Conservation (phyloP, 2,113 vertebrate genomes). For the Tragelaphus scriptus region DNA sequence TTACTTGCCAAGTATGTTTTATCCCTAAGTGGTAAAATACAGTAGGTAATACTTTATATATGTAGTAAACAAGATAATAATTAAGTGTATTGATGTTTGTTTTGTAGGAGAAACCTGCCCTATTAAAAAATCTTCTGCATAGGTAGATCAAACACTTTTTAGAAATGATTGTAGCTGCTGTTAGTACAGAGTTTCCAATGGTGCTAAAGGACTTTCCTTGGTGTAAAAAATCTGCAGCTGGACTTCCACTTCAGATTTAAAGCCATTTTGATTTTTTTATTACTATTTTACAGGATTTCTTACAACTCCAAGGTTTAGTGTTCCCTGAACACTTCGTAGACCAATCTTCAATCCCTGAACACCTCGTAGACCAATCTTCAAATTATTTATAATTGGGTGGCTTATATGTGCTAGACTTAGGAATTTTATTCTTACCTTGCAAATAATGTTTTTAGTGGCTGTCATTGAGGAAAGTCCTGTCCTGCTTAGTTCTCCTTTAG, state of each 20-base stretch:
- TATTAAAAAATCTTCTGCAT: not conserved
- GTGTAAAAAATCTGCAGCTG: conserved; percentile 33
- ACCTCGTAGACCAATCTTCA: not conserved
- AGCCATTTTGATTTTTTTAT: conserved; percentile 4
- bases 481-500: conserved; percentile 55
- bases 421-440: conserved; percentile 21
- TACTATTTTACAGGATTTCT: not conserved
- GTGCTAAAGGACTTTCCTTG: conserved; percentile 27
- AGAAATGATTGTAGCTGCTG: not conserved
- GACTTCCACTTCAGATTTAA: conserved; percentile 16
- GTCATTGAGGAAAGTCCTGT: conserved; percentile 22
- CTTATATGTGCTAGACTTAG: not conserved
- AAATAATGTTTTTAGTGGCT: conserved; percentile 16
- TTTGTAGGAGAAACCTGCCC: not conserved
- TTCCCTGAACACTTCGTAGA: conserved; percentile 19
- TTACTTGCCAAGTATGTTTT: not conserved
- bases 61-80: not conserved
- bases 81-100: not conserved
- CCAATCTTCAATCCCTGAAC: conserved; percentile 1
- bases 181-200: conserved; percentile 7
- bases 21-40: not conserved
- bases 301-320: not conserved
- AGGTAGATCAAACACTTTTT: conserved; percentile 1
- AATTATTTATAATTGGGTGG: not conserved
- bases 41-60: not conserved